Evolutionary conservation across 1,140 invertebrate genomes (phyloP).

Genomic region (Trichonephila inaurata): DNA sequence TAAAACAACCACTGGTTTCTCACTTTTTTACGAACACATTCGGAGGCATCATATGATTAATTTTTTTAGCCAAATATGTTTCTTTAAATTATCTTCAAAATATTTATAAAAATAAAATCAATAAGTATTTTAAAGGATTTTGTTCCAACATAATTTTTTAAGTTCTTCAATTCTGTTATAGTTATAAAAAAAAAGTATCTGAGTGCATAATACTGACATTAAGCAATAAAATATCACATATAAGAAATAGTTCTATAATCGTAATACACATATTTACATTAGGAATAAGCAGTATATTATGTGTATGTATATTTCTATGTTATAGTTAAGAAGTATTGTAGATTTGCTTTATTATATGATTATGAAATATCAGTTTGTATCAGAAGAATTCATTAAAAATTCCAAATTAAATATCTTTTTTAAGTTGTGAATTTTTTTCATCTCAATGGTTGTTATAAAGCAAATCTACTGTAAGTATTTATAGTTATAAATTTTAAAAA

Average conservation of each 20-base stretch:
- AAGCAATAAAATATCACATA: constrained; percentile 5
- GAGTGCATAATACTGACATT: constrained; percentile 1
- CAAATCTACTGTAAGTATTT: too few species aligned
- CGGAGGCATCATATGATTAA: too few species aligned
- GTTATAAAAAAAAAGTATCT: background rate
- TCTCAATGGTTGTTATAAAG: too few species aligned
- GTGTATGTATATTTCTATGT: background rate
- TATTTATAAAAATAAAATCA: background rate
- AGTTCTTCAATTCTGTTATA: too few species aligned
- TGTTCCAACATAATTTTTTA: too few species aligned
- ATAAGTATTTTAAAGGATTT: background rate
- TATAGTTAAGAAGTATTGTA: background rate
- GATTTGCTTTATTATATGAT: background rate
- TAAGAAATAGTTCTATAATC: background rate
- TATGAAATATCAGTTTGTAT: too few species aligned
- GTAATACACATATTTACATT: background rate
- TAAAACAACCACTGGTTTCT: background rate
- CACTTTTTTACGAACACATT: background rate
- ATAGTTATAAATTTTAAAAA: too few species aligned
- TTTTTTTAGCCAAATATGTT: too few species aligned
- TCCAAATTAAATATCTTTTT: too few species aligned
- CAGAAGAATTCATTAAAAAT: too few species aligned
- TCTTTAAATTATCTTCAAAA: too few species aligned
- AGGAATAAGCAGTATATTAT: background rate
- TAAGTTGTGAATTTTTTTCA: too few species aligned